A percentile compares a stretch with the other conserved stretches of the same genome.
Evolutionary conservation across 53 echinoderm and acorn worm species (phyloP).

Genomic region (Luidia sarsii): DNA sequence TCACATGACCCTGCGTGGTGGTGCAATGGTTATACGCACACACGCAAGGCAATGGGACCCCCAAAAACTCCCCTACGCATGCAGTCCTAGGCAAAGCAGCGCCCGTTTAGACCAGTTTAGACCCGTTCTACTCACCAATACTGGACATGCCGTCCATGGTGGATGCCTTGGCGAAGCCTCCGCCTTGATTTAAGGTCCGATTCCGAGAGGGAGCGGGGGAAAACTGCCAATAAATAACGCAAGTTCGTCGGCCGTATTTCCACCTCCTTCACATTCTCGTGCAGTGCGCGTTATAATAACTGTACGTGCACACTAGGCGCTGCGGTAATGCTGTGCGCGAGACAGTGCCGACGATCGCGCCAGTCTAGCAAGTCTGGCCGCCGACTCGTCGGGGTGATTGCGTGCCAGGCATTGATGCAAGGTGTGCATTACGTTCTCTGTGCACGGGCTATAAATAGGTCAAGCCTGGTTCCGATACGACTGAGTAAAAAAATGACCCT

Average conservation of each 20-base stretch:
- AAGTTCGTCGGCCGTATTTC: neutral
- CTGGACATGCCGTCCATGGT: slow-evolving; percentile 66
- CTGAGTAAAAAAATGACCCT: too few species aligned
- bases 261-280: slow-evolving; percentile 36
- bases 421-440: neutral
- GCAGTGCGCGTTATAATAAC: neutral
- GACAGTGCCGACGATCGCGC: too few species aligned
- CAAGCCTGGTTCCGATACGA: slow-evolving; percentile 51
- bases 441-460: slow-evolving; percentile 37
- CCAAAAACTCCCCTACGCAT: neutral
- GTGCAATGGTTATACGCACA: slow-evolving; percentile 26
- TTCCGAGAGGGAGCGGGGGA: neutral
- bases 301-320: neutral
- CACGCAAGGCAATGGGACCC: slow-evolving; percentile 5
- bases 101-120: neutral
- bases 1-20: slow-evolving; percentile 61
- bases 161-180: slow-evolving; percentile 25
- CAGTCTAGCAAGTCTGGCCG: slow-evolving; percentile 35
- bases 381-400: slow-evolving; percentile 22
- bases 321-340: too few species aligned
- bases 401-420: neutral
- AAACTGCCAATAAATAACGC: slow-evolving; percentile 7
- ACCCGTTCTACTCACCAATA: slow-evolving; percentile 54
- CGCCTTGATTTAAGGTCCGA: slow-evolving; percentile 18
- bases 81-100: neutral